Percentiles rank a stretch among this genome's conserved stretches.
Conservation (phyloP, 35 echinoderm and acorn worm species). For the Lytechinus variegatus region DNA sequence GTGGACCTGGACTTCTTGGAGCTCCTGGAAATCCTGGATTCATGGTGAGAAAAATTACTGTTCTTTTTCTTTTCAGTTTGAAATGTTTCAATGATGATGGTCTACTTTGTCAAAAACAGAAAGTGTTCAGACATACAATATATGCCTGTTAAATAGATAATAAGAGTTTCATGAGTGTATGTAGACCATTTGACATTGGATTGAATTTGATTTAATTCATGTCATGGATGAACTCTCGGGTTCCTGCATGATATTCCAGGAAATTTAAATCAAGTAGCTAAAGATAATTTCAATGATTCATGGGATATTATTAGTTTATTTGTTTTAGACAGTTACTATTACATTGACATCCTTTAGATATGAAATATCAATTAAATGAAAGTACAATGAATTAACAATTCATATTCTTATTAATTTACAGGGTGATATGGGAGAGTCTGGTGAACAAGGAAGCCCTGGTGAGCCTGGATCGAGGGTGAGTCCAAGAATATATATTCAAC, state of each 20-base stretch:
- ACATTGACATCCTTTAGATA: not conserved
- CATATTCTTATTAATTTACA: not conserved
- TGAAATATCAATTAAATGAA: not conserved
- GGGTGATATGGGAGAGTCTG: constrained; percentile 27
- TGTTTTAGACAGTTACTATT: not conserved
- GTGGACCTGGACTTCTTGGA: constrained; percentile 2
- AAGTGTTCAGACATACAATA: too few relatives aligned
- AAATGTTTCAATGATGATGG: too few relatives aligned
- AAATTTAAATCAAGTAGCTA: too few relatives aligned
- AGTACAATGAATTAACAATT: not conserved
- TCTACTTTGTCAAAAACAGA: too few relatives aligned
- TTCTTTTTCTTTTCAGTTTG: too few relatives aligned
- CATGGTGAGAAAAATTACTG: not conserved
- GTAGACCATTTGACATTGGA: too few relatives aligned
- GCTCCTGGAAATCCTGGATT: constrained; percentile 49
- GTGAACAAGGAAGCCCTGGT: constrained; percentile 35
- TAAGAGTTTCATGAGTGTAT: too few relatives aligned
- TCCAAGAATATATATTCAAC: not conserved
- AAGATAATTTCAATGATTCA: too few relatives aligned
- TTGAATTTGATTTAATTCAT: too few relatives aligned
- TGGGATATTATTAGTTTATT: not conserved
- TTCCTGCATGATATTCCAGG: too few relatives aligned
- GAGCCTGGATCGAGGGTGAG: constrained; percentile 40
- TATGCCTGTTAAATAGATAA: too few relatives aligned
- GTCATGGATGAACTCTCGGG: too few relatives aligned